These are phyloP conservation scores for Taxidea taxus DNA, from an alignment of 2,113 vertebrate genomes.

Conservation along the genomic window DNA sequence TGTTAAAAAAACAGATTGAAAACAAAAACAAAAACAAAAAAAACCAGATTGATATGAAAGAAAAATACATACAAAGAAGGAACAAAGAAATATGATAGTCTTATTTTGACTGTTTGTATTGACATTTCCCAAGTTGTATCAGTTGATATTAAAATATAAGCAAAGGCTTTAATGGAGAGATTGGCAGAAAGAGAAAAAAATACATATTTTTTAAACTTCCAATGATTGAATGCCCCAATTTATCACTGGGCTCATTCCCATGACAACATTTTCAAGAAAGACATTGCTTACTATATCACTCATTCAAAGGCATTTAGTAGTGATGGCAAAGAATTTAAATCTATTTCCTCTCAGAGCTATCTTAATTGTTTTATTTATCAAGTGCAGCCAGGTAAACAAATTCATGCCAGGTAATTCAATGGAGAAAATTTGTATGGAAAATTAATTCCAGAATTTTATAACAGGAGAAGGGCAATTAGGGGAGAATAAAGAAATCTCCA, in stretches of 20 bases:
- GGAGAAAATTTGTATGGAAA: not conserved
- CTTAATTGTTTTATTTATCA: not conserved
- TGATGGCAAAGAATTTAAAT: not conserved
- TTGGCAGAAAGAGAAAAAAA: not conserved
- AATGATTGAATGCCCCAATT: not conserved
- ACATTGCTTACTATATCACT: not conserved
- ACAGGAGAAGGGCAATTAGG: not conserved
- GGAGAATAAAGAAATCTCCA: not conserved
- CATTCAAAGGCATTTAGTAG: not conserved
- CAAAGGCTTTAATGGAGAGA: not conserved
- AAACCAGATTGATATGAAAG: not conserved
- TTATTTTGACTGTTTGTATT: conserved; percentile 4
- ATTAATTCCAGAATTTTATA: not conserved
- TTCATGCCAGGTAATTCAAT: not conserved
- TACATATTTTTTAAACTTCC: not conserved
- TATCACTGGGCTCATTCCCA: not conserved
- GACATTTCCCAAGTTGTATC: not conserved
- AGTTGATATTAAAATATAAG: not conserved
- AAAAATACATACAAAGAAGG: not conserved
- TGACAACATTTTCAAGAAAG: not conserved
- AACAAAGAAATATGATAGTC: not conserved
- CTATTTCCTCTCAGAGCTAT: not conserved
- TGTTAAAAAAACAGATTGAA: not conserved
- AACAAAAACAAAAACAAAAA: too few relatives aligned
- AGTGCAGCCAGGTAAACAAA: not conserved